These are phyloP conservation scores for Hypsibius dujardini DNA, from an alignment of 1,140 invertebrate species.

Conservation along the genomic window DNA sequence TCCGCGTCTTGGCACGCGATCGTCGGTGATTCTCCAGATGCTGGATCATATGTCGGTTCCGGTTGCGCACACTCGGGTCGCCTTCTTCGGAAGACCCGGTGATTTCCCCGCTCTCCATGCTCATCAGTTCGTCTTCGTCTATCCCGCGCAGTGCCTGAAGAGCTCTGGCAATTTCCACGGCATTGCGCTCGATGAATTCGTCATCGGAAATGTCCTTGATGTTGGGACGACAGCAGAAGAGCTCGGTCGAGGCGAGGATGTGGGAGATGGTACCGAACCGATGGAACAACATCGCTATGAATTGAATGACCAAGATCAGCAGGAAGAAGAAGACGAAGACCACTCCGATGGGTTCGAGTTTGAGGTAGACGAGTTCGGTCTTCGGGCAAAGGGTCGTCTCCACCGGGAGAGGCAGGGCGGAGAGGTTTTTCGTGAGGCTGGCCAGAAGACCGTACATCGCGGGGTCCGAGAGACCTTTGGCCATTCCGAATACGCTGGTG, in stretches of 20 bases:
- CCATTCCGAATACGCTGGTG: conserved; percentile 5
- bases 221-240: conserved; percentile 29
- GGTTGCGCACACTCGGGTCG: conserved; percentile 4
- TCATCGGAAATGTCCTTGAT: conserved; percentile 20
- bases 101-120: neutral
- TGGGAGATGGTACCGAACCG: conserved; percentile 37
- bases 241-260: conserved; percentile 37
- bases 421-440: conserved; percentile 1
- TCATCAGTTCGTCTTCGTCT: conserved; percentile 24
- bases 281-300: conserved; percentile 38
- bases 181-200: conserved; percentile 25
- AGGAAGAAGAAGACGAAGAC: conserved; percentile 6
- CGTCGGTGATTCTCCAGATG: conserved; percentile 65
- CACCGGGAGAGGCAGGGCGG: neutral
- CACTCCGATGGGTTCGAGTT: conserved; percentile 29
- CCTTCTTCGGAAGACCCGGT: neutral
- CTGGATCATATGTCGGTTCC: conserved; percentile 52
- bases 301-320: conserved; percentile 27
- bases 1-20: conserved; percentile 63
- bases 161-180: conserved; percentile 28
- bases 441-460: neutral
- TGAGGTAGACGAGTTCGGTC: conserved; percentile 28
- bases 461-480: neutral
- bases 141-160: conserved; percentile 29
- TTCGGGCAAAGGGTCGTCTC: conserved; percentile 11